Evolutionary conservation across 30 jellyfish, hydroid and myxozoan species (phyloP).

Genomic region (Aurelia coerulea): DNA sequence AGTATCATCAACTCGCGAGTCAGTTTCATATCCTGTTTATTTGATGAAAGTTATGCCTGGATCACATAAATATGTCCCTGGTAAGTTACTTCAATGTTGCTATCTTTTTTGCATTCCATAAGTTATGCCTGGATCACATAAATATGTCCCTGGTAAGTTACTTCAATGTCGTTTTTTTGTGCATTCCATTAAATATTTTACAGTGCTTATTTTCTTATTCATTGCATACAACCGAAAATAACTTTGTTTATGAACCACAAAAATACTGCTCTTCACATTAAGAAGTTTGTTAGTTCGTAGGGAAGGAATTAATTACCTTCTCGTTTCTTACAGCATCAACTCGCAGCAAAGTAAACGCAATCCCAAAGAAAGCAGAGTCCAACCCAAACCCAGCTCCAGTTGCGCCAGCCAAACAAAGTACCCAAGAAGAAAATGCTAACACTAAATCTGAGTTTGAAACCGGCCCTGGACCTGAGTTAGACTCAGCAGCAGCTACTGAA

Average conservation of each 20-base stretch:
- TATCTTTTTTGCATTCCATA: not conserved
- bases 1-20: slow-evolving; percentile 70
- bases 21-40: slow-evolving; percentile 90
- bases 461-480: slow-evolving; percentile 43
- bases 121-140: slow-evolving; percentile 94
- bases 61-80: slow-evolving; percentile 81
- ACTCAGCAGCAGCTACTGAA: not conserved
- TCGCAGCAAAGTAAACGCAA: slow-evolving; percentile 55
- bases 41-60: slow-evolving; percentile 98
- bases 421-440: slow-evolving; percentile 22
- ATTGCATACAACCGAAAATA: no score
- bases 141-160: slow-evolving; percentile 75
- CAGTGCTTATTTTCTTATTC: no score
- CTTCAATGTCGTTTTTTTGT: no score
- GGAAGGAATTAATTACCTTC: no score
- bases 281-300: no score
- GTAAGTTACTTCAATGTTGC: not conserved
- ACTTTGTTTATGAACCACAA: no score
- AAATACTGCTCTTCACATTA: no score
- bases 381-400: slow-evolving; percentile 19
- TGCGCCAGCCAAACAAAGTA: not conserved
- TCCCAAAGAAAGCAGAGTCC: slow-evolving; percentile 42
- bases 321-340: slow-evolving; percentile 30
- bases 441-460: slow-evolving; percentile 39
- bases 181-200: no score